Percentiles rank a stretch among this genome's conserved stretches.
Evolutionary conservation across 2,888 invertebrate species (phyloP).

Genomic region (Nasonia oneida): DNA sequence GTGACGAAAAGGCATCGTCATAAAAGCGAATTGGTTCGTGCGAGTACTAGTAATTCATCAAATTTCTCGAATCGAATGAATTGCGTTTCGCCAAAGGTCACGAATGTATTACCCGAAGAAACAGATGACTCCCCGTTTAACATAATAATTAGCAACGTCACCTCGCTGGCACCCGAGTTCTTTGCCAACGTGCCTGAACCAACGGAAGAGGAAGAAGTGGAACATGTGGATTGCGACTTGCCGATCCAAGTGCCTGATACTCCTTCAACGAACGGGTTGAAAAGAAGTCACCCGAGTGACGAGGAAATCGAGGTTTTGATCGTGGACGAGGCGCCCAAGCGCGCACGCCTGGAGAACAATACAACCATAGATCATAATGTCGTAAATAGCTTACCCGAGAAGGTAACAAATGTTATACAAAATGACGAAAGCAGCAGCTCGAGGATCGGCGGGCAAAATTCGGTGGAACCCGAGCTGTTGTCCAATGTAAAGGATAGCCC

Average conservation of each 20-base stretch:
- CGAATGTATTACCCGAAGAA: background rate
- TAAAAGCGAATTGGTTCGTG: background rate
- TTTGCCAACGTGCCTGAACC: constrained; percentile 65
- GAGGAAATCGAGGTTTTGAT: constrained; percentile 42
- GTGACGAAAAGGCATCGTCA: constrained; percentile 21
- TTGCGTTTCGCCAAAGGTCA: background rate
- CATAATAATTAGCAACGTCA: constrained; percentile 72
- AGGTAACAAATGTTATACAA: background rate
- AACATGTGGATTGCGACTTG: background rate
- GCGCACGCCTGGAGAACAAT: constrained; percentile 48
- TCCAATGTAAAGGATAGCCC: constrained; percentile 36
- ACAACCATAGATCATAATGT: background rate
- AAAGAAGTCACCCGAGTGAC: constrained; percentile 26
- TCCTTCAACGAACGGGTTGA: constrained; percentile 1
- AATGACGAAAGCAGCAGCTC: background rate
- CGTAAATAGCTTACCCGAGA: background rate
- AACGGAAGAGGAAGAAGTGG: background rate
- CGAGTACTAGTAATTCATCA: constrained; percentile 23
- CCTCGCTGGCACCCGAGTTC: constrained; percentile 70
- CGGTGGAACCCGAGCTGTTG: constrained; percentile 4
- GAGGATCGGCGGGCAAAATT: constrained; percentile 8
- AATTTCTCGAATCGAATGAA: background rate
- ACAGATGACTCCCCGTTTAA: constrained; percentile 62
- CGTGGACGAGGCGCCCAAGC: constrained; percentile 32
- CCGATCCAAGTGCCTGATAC: background rate